These are phyloP conservation scores for Calephelis perditalis DNA, from an alignment of 2,888 invertebrate species.

Conservation along the genomic window DNA sequence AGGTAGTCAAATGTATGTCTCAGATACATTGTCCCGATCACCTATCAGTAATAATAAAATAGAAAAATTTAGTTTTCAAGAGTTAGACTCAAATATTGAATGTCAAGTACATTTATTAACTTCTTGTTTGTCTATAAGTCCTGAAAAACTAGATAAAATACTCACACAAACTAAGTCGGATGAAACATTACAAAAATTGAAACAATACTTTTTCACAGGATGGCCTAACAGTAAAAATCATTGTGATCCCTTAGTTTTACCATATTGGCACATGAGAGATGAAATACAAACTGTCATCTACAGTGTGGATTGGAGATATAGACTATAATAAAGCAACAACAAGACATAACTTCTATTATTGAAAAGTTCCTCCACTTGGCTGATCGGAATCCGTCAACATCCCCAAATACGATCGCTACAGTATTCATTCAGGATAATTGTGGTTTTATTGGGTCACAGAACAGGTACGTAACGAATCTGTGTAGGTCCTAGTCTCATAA, in stretches of 20 bases:
- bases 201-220: neutral
- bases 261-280: constrained; percentile 21
- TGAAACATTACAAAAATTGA: neutral
- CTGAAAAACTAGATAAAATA: constrained; percentile 17
- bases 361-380: too few relatives aligned
- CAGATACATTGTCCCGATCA: constrained; percentile 25
- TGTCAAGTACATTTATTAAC: constrained; percentile 19
- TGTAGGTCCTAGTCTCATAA: too few relatives aligned
- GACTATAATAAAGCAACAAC: too few relatives aligned
- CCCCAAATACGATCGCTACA: too few relatives aligned
- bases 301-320: too few relatives aligned
- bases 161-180: neutral
- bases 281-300: too few relatives aligned
- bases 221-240: constrained; percentile 17
- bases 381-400: too few relatives aligned
- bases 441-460: too few relatives aligned
- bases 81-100: constrained; percentile 18
- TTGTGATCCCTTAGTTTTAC: constrained; percentile 16
- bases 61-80: constrained; percentile 17
- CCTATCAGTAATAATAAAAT: constrained; percentile 10
- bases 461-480: too few relatives aligned
- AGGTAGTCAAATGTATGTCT: constrained; percentile 25
- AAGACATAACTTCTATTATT: too few relatives aligned
- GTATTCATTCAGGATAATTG: too few relatives aligned
- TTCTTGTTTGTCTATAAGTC: constrained; percentile 15